Evolutionary conservation across 64 coral and sea anemone species (phyloP), one percentile per base, ranked within the genome.

Genomic region (Actinia tenebrosa): DNA sequence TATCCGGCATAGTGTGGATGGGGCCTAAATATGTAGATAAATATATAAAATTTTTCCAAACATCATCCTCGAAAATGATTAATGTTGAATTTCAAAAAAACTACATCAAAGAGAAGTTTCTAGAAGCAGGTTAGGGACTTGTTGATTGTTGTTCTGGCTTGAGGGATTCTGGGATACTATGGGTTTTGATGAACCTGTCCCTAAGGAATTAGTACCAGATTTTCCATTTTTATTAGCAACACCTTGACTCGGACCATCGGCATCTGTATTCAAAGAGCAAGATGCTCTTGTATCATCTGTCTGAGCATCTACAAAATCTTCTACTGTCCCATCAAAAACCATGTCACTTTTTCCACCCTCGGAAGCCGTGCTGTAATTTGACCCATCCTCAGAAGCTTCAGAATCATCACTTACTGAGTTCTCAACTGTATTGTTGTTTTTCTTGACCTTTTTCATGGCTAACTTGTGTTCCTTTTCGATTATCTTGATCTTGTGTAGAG

Each of bases 401-500:
- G 83, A 85, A 20, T 64, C 53, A 62, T 85, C 83, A 53, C 19
- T 52, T 15, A n/a, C 14, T 60, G 53, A 64, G 15, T 64, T 42
- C 1, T 7, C 22, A 18, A 81, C 44, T 81, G 79, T 45, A 6
- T 22, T 81, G 60, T 85, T 85, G 56, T 85, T 87, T 85, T 78
- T 90, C 77, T 47, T 56, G 45, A 26, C 68, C 27, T 56, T 86
- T 72, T 91, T 91, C 8, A 46, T 52, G 4, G 89, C 78, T 87
- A 60, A 42, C 68, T 91, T 91, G 30, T 46, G 71, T 68, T 87
- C 77, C 46, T 91, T 91, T 26, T 79, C 77, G 16, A 64, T 82
- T 53, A 87, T 79, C 84, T 90, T 96, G 88, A 96, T 88, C 82
- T 95, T 92, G 50, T 95, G 87, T 44, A 92, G 86, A 7, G 92